Evolutionary conservation across 2,113 vertebrate genomes (phyloP).

Genomic region (Pionites leucogaster): DNA sequence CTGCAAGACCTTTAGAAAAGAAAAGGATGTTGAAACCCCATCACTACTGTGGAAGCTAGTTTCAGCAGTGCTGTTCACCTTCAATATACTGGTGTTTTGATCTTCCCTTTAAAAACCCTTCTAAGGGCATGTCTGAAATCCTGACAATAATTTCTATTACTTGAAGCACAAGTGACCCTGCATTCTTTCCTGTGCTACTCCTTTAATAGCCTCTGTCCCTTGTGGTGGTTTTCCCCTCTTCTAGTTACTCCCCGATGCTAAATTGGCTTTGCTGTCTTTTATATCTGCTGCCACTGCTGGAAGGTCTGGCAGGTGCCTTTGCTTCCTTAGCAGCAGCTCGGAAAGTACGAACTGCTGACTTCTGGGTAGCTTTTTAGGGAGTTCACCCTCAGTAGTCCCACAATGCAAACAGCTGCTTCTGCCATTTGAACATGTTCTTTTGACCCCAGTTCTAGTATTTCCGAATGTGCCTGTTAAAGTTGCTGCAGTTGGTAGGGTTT

Average conservation of each 20-base stretch:
- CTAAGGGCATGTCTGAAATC: background rate
- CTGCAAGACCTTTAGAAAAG: background rate
- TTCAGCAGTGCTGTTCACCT: background rate
- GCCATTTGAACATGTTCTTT: background rate
- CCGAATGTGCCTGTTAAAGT: background rate
- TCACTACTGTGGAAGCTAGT: background rate
- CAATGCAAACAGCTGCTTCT: background rate
- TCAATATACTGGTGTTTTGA: background rate
- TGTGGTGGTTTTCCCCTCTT: background rate
- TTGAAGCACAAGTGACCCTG: background rate
- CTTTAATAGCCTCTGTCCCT: background rate
- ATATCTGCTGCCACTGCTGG: background rate
- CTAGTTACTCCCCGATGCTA: background rate
- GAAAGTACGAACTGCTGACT: background rate
- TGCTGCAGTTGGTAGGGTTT: background rate
- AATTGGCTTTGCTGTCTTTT: background rate
- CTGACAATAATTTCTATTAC: background rate
- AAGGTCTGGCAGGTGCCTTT: background rate
- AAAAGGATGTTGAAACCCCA: background rate
- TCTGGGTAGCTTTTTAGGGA: background rate
- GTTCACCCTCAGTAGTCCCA: background rate
- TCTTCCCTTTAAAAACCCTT: background rate
- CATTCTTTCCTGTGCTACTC: background rate
- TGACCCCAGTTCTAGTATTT: background rate
- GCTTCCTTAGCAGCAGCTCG: background rate